Base-by-base conservation (phyloP, 2,797 vertebrate genomes). In the Pogonophryne albipinna region DNA sequence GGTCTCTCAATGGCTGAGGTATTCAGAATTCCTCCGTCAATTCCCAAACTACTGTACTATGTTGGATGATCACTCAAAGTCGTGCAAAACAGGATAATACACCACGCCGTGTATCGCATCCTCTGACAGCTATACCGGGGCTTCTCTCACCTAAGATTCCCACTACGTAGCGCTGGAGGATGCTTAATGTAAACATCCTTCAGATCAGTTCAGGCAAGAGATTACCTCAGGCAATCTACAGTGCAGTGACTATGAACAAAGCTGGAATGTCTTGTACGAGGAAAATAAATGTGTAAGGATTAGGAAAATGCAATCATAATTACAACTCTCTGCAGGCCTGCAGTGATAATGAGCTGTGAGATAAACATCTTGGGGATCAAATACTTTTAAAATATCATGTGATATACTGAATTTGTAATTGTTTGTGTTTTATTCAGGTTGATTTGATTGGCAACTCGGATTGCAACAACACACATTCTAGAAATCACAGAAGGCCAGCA, bases 1-100 rank as follows among this genome's bases (percentile, higher is more conserved):
- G 95, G 94, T 90, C 90, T 92, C 89, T 88, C 84, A 86, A 92
- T 90, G 88, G 91, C 88, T 89, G 87, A 94, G 89, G 93, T 90
- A 90, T 90, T 91, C 85, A 84, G 77, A 90, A 88, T 87, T 90
- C 78, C 79, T 90, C 83, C 75, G 76, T 83, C 67, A 78, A 82
- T 87, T 90, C 86, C 78, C 71, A 90, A 90, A 89, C 87, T 85
- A 92, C 89, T 71, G 70, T 78, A 80, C 74, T 64, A 14, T 58
- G 82, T 50, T 58, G 80, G 80, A 79, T 82, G 85, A 82, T 85
- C n/a, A 71, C 83, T 86, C 70, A 82, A 88, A 89, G 88, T 84
- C 45, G 17, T 60, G 79, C 15, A 60, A 76, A 57, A 74, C 59
- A 56, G 72, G 61, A 56, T 20, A 31, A 65, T 59, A 49, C 51